These are phyloP conservation scores for Phainopepla nitens DNA, from an alignment of 2,113 vertebrate genomes.

Conservation along the genomic window DNA sequence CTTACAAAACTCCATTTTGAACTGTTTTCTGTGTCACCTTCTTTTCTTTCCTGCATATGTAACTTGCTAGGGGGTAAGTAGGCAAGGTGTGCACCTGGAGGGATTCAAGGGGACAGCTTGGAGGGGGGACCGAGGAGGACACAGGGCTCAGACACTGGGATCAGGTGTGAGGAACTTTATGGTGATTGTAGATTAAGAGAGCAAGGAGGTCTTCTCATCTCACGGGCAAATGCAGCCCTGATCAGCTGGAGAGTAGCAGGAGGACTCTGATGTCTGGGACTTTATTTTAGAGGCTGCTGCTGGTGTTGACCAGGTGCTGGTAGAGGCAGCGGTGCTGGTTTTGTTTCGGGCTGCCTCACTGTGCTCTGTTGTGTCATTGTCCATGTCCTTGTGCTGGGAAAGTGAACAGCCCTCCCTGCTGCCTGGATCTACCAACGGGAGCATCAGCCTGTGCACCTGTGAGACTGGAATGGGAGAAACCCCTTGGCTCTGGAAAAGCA, in stretches of 20 bases:
- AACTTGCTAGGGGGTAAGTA: not conserved
- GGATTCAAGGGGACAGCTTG: not conserved
- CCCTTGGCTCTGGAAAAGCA: fast-evolving
- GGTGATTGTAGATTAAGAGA: not conserved
- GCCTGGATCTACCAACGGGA: not conserved
- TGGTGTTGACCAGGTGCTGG: fast-evolving
- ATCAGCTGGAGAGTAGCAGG: not conserved
- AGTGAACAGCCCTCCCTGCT: not conserved
- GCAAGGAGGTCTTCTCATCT: fast-evolving
- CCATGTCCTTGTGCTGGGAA: fast-evolving
- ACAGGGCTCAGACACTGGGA: not conserved
- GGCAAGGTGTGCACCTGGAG: not conserved
- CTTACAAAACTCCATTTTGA: not conserved
- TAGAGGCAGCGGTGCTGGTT: not conserved
- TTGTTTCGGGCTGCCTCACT: not conserved
- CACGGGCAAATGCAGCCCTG: not conserved
- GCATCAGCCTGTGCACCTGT: not conserved
- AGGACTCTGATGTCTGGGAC: not conserved
- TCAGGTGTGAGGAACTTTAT: not conserved
- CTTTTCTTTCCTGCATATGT: not conserved
- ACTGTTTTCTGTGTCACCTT: not conserved
- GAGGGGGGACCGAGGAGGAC: not conserved
- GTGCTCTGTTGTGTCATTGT: not conserved
- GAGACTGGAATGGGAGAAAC: not conserved
- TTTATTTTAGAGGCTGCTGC: not conserved